These are phyloP conservation scores for chimpanzee (Pan troglodytes) DNA, from an alignment of 2,113 vertebrate species.

Conservation along the genomic window DNA sequence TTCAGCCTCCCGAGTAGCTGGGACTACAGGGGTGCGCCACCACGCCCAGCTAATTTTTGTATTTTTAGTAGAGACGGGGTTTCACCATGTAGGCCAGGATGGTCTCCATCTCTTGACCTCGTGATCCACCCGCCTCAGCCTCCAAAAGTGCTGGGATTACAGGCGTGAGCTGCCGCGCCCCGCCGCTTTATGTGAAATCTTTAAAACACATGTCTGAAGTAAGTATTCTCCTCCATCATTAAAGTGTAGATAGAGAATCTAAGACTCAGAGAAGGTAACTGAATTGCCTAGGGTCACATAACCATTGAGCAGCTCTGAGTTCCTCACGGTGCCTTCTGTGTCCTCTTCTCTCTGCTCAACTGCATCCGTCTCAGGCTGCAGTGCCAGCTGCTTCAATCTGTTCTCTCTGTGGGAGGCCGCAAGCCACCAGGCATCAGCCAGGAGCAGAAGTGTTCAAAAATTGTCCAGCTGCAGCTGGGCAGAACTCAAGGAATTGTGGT, in stretches of 20 bases:
- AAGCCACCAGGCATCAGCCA: not conserved
- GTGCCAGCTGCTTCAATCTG: not conserved
- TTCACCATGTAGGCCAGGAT: too few relatives aligned
- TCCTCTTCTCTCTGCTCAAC: not conserved
- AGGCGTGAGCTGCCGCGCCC: rapidly evolving
- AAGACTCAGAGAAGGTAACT: not conserved
- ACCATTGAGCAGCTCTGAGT: not conserved
- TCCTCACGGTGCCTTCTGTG: not conserved
- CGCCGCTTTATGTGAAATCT: not conserved
- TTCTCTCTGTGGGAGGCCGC: not conserved
- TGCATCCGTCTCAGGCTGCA: not conserved
- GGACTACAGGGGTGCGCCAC: too few relatives aligned
- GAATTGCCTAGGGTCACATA: not conserved
- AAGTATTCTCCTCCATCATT: not conserved
- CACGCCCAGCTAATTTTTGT: too few relatives aligned
- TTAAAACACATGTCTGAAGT: not conserved
- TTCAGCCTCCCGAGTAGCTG: too few relatives aligned
- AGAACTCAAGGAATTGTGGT: not conserved
- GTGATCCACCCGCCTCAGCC: too few relatives aligned
- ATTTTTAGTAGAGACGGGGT: too few relatives aligned
- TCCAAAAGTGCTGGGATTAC: too few relatives aligned
- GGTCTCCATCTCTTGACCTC: too few relatives aligned
- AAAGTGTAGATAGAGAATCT: not conserved
- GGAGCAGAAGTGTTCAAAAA: not conserved
- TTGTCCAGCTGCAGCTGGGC: not conserved